Conservation (phyloP, 2,888 invertebrate species). For the Cheilosia vulpina region DNA sequence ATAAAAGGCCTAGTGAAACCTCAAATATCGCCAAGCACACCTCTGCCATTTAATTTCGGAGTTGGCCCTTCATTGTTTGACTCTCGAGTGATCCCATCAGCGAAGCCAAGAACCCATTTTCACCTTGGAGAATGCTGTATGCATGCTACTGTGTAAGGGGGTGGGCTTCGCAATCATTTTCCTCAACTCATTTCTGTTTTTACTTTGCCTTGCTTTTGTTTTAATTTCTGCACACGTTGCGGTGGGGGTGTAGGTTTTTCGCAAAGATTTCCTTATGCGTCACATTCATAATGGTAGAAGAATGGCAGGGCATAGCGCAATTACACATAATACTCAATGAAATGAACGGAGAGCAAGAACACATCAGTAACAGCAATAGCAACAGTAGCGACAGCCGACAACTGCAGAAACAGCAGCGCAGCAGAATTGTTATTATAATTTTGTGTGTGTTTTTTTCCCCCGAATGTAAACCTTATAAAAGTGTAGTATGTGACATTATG, state of each 20-base stretch:
- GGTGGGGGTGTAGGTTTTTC: not conserved
- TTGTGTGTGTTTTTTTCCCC: not conserved
- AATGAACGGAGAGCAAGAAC: not conserved
- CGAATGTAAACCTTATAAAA: slow-evolving; percentile 14
- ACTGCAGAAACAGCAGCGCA: slow-evolving; percentile 10
- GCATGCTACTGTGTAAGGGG: not conserved
- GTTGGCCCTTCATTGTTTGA: too few species aligned
- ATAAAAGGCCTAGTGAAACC: too few species aligned
- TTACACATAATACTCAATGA: slow-evolving; percentile 8
- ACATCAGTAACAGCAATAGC: slow-evolving; percentile 23
- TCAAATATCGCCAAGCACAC: too few species aligned
- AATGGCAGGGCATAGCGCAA: not conserved
- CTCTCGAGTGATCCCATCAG: too few species aligned
- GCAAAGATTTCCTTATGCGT: slow-evolving; percentile 13
- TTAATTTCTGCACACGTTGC: slow-evolving; percentile 1
- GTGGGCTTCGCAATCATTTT: not conserved
- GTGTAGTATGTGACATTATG: slow-evolving; percentile 22
- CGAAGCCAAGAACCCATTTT: not conserved
- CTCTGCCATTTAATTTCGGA: too few species aligned
- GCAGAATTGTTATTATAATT: not conserved
- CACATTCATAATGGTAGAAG: slow-evolving; percentile 10
- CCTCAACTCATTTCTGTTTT: not conserved
- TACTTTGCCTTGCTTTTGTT: not conserved
- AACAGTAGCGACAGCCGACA: slow-evolving; percentile 3
- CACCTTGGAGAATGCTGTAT: not conserved